Percentiles rank a stretch among this genome's conserved stretches.
Evolutionary conservation across 2,113 vertebrate genomes (phyloP).

Genomic region (Struthio camelus): DNA sequence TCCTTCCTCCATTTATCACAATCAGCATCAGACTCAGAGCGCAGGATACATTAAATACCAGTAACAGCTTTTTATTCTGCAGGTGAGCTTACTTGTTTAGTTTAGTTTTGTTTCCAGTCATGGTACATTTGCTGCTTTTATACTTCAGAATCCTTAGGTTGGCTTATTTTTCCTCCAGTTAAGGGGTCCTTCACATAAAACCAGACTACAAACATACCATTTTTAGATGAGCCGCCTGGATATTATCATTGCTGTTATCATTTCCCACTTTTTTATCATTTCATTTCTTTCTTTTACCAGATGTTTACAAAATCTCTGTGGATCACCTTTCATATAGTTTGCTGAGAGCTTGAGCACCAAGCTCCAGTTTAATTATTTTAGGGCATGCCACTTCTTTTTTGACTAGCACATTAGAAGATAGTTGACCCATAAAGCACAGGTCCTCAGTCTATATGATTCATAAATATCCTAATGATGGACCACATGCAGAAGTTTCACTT

Average conservation of each 20-base stretch:
- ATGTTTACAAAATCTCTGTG: background rate
- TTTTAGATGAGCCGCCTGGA: conserved; percentile 54
- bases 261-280: background rate
- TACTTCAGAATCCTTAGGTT: conserved; percentile 3
- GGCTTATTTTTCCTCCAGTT: conserved; percentile 29
- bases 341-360: background rate
- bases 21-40: background rate
- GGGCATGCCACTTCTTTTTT: background rate
- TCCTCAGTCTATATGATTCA: background rate
- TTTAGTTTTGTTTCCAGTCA: conserved; percentile 28
- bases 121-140: conserved; percentile 23
- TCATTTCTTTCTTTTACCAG: conserved; percentile 3
- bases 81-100: background rate
- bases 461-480: background rate
- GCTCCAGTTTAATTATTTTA: background rate
- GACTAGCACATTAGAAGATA: background rate
- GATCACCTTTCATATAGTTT: background rate
- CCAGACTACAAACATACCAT: conserved; percentile 17
- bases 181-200: conserved; percentile 25
- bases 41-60: conserved; percentile 4
- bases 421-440: background rate
- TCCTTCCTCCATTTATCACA: background rate
- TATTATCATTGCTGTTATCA: conserved; percentile 29
- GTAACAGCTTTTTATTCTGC: conserved; percentile 9
- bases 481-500: background rate